Evolutionary conservation across 1,140 invertebrate genomes (phyloP).

Genomic region (Bilobella aurantiaca): DNA sequence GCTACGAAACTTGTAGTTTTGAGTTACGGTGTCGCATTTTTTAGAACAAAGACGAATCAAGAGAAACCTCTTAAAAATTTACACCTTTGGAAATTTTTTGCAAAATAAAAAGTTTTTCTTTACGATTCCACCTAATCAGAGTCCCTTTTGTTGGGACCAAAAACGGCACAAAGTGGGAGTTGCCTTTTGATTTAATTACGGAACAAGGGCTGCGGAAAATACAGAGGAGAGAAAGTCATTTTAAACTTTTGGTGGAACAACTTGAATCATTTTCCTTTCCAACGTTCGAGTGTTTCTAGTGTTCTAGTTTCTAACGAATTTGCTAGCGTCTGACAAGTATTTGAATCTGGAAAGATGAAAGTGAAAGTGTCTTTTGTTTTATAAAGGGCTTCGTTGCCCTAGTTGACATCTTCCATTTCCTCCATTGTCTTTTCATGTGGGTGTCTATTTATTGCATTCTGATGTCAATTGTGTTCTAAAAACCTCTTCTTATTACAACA

Average conservation of each 20-base stretch:
- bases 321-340: neutral
- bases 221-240: neutral
- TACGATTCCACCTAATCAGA: neutral
- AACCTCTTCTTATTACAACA: neutral
- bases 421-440: neutral
- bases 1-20: no score
- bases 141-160: neutral
- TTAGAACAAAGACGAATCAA: no score
- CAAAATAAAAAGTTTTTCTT: neutral
- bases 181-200: neutral
- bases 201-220: neutral
- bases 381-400: neutral
- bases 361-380: slow-evolving; percentile 2
- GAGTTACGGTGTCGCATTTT: no score
- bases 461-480: neutral
- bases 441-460: slow-evolving; percentile 6
- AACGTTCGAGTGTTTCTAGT: no score
- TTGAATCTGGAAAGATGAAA: neutral
- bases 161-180: neutral
- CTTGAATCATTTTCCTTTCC: no score
- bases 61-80: no score
- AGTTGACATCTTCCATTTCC: slow-evolving; percentile 5
- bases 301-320: no score
- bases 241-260: neutral
- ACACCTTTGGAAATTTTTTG: neutral